Percentiles rank a stretch among this genome's conserved stretches.
Conservation (phyloP, 2,113 vertebrate genomes). For the Amphiprion ocellaris region DNA sequence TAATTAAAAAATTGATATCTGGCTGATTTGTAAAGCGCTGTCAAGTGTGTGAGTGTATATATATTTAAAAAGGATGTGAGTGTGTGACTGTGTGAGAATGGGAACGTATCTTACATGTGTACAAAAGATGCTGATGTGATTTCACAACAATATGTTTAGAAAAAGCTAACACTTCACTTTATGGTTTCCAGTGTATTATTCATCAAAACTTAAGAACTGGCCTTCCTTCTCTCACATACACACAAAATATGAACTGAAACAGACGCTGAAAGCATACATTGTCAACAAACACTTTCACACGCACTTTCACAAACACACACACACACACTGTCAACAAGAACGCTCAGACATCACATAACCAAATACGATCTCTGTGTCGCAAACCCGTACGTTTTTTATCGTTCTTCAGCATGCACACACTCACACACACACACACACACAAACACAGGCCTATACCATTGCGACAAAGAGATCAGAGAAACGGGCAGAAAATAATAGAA, state of each 20-base stretch:
- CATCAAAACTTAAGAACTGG: slow-evolving; percentile 14
- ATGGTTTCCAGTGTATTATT: slow-evolving; percentile 8
- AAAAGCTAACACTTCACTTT: slow-evolving; percentile 7
- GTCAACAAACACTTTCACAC: slow-evolving; percentile 27
- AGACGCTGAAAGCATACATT: neutral
- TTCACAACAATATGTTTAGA: neutral
- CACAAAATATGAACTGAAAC: slow-evolving; percentile 8
- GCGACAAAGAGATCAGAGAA: slow-evolving; percentile 92
- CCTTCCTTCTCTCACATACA: neutral
- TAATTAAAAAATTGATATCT: too few species aligned
- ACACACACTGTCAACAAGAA: slow-evolving; percentile 25
- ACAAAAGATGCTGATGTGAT: neutral
- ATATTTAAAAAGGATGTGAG: neutral
- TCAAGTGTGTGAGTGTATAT: too few species aligned
- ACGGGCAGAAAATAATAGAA: slow-evolving; percentile 98
- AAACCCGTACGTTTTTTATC: slow-evolving; percentile 42
- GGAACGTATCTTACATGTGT: neutral
- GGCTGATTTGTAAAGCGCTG: too few species aligned
- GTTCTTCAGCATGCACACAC: slow-evolving; percentile 29
- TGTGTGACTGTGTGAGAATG: neutral
- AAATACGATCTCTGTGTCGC: slow-evolving; percentile 43
- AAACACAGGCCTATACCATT: slow-evolving; percentile 62
- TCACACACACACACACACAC: slow-evolving; percentile 66
- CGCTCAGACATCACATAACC: slow-evolving; percentile 36
- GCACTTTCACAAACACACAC: neutral